A percentile compares a stretch with the other conserved stretches of the same genome.
phyloP scores from a whole-genome alignment of 2,888 invertebrate species.

The Cephus pulcher region DNA sequence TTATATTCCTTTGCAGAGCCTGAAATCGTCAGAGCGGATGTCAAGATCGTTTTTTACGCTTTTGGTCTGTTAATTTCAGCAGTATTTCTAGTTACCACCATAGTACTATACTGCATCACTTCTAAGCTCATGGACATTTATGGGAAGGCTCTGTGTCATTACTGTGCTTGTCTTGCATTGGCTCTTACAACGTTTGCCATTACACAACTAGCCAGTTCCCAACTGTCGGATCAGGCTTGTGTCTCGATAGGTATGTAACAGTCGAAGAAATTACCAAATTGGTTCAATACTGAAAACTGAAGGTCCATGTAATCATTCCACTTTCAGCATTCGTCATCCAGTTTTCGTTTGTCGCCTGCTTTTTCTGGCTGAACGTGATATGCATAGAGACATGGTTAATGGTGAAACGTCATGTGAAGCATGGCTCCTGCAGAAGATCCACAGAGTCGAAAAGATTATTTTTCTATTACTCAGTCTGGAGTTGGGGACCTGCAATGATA shows the following conservation, averaged over 20 bases:
- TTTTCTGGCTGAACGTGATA: slow-evolving; percentile 78
- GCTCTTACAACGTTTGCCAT: slow-evolving; percentile 71
- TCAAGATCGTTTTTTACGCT: slow-evolving; percentile 53
- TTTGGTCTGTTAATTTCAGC: slow-evolving; percentile 62
- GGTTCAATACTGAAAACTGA: background rate
- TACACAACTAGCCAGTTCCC: slow-evolving; percentile 69
- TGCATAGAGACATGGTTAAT: slow-evolving; percentile 75
- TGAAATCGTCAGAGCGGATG: slow-evolving; percentile 35
- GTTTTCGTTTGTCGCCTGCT: slow-evolving; percentile 75
- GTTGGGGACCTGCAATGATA: slow-evolving; percentile 69
- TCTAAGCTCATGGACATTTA: slow-evolving; percentile 70
- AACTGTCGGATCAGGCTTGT: slow-evolving; percentile 68
- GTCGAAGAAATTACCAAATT: background rate
- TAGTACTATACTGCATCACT: slow-evolving; percentile 65
- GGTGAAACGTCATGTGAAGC: slow-evolving; percentile 58
- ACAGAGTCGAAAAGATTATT: slow-evolving; percentile 54
- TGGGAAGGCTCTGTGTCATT: slow-evolving; percentile 71
- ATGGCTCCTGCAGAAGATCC: slow-evolving; percentile 26
- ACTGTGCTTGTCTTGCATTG: slow-evolving; percentile 70
- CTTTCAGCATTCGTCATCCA: slow-evolving; percentile 75
- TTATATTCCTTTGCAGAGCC: slow-evolving; percentile 33
- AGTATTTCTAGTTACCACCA: slow-evolving; percentile 64
- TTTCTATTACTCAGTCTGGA: slow-evolving; percentile 72
- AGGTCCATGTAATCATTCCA: slow-evolving; percentile 16
- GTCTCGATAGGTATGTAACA: slow-evolving; percentile 59